Percentiles rank a stretch among this genome's conserved stretches.
Conservation (phyloP, 1,140 invertebrate species). For the Leptinotarsa lineolata region DNA sequence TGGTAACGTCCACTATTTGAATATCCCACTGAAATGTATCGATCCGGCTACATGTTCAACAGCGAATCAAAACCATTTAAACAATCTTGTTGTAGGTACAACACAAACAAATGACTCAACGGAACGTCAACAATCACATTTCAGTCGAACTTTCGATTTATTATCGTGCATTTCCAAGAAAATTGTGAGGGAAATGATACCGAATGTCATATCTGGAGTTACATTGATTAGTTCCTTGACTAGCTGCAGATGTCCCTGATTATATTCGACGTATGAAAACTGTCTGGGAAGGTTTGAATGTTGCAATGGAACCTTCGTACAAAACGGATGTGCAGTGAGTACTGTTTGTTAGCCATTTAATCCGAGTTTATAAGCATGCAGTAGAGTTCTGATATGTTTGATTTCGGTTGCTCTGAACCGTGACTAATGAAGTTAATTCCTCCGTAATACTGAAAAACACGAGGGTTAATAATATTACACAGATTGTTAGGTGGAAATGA, state of each 20-base stretch:
- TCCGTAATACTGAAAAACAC: too few relatives aligned
- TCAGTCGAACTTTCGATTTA: neutral
- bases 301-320: neutral
- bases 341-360: neutral
- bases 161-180: constrained; percentile 6
- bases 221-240: constrained; percentile 12
- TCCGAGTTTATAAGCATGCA: too few relatives aligned
- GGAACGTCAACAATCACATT: constrained; percentile 2
- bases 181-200: constrained; percentile 5
- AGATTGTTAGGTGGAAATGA: too few relatives aligned
- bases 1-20: neutral
- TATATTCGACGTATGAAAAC: neutral
- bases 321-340: neutral
- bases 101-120: constrained; percentile 13
- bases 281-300: neutral
- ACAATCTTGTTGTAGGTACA: neutral
- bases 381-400: too few relatives aligned
- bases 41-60: neutral
- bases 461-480: too few relatives aligned
- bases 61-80: neutral
- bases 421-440: too few relatives aligned
- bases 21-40: neutral
- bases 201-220: constrained; percentile 10
- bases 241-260: constrained; percentile 15
- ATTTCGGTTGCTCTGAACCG: too few relatives aligned